phyloP scores from a whole-genome alignment of 2,797 vertebrate species.

The Lagodon rhomboides region DNA sequence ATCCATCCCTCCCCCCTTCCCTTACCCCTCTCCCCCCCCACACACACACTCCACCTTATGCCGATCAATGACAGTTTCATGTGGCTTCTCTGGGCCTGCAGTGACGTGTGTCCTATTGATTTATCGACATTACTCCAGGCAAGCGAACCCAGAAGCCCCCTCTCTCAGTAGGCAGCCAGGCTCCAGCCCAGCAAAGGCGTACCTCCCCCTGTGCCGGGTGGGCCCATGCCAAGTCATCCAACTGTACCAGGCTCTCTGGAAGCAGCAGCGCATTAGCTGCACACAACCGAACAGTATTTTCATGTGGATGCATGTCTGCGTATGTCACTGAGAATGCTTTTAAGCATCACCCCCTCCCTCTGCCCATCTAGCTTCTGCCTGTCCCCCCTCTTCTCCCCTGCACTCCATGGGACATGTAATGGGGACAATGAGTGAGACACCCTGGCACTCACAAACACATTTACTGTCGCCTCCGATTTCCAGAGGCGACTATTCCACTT shows the following conservation, averaged over 20 bases:
- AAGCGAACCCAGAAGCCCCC: conserved; percentile 79
- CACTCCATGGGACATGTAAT: conserved; percentile 68
- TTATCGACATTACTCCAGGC: conserved; percentile 88
- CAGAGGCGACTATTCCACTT: conserved; percentile 81
- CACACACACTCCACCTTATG: conserved; percentile 72
- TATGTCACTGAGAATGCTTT: conserved; percentile 75
- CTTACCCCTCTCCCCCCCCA: conserved; percentile 46
- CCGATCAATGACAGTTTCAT: conserved; percentile 90
- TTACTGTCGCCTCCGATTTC: conserved; percentile 78
- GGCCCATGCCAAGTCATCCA: conserved; percentile 79
- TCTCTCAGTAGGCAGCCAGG: conserved; percentile 84
- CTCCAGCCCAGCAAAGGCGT: conserved; percentile 77
- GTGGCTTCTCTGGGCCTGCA: conserved; percentile 88
- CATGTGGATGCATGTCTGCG: conserved; percentile 61
- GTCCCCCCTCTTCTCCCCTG: conserved; percentile 39
- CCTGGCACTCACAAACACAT: conserved; percentile 75
- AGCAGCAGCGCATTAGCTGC: conserved; percentile 69
- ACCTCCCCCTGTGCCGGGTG: conserved; percentile 68
- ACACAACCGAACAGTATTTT: conserved; percentile 51
- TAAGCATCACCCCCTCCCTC: conserved; percentile 42
- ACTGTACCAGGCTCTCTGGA: conserved; percentile 69
- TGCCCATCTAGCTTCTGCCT: conserved; percentile 47
- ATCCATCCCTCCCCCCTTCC: conserved; percentile 55
- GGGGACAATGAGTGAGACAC: conserved; percentile 76
- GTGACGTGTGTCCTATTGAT: conserved; percentile 90